Base-by-base conservation (phyloP, 2,888 invertebrate species). In the Acanthococcus lagerstroemiae region DNA sequence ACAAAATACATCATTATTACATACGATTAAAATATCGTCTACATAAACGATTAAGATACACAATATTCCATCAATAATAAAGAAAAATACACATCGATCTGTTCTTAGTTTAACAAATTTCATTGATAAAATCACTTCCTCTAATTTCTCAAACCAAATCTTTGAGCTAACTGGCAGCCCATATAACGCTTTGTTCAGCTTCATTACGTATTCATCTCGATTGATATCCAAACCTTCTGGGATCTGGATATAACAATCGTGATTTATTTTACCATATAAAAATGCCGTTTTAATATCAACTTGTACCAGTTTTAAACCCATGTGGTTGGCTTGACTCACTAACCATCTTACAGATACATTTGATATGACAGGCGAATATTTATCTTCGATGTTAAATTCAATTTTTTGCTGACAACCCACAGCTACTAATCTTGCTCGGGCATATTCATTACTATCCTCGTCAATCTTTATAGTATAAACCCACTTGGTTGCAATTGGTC, bases 391-490 rank as follows among this genome's bases (percentile, higher is more conserved):
- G 44, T 4, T 15, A 44, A 21, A 45, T 12, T 25, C 21, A n/a
- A 7, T 5, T 58, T 58, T 58, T 5, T 58, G 19, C 15, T 12
- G 12, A 45, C 19, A 58, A 6, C 45, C 58, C 6, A 19, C n/a
- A 6, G 58, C 58, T 7, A 58, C 58, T 21, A 58, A 46, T 45
- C 58, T 37, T 6, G 58, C 45, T 58, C 19, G 4, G 6, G 22
- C 22, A n/a, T 17, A 19, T 24, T 56, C 56, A 17, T 26, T 12
- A 9, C 12, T 45, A 21, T 22, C 15, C 6, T 44, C n/a, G 25
- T 55, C 15, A 27, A 26, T 6, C 44, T 58, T 58, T 15, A 58
- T 30, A 17, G 44, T 45, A n/a, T 44, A 58, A 12, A 44, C 45
- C 45, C 45, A 44, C 19, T 21, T 37, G 17, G 44, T 45, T n/a